Evolutionary conservation across 92 coral and sea anemone genomes (phyloP), one percentile per base, ranked within the genome.

Genomic region (Actinostola sp.): DNA sequence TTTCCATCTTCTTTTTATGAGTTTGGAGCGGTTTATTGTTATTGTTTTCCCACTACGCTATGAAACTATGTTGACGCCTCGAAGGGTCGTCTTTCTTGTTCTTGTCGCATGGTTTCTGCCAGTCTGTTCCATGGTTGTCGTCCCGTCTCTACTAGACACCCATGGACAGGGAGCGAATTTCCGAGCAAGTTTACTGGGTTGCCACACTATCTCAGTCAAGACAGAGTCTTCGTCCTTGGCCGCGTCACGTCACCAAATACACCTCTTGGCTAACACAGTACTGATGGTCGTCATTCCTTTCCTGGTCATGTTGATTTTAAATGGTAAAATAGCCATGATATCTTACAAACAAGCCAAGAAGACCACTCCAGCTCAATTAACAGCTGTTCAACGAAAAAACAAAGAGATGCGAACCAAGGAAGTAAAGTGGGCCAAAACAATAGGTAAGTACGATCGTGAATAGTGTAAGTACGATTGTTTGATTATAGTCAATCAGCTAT

Each of bases 391-490:
- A 3, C 16, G 51, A 16, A 54, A 43, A 27, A 53, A 43, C 38
- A 63, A 59, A 23, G 53, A 21, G 23, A 84, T 48, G 43, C 50
- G 46, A 9, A 31, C 10, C 16, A 77, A 55, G 54, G 89, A 77
- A 52, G 52, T 84, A 72, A 84, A 79, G 67, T 78, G 89, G 85
- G 89, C 79, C 9, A 84, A 79, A 52, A 84, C 89, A 38, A 65
- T 84, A 15, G 89, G 89, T 84, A 56, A 55, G 82, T 56, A 5
- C 1, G 15, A 28, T 9, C 17, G 19, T 38, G 6, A 39, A n/a
- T n/a, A n/a, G n/a, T n/a, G n/a, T n/a, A n/a, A n/a, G n/a, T n/a
- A n/a, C n/a, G n/a, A n/a, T n/a, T n/a, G n/a, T n/a, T n/a, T n/a
- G n/a, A n/a, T n/a, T n/a, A n/a, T n/a, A n/a, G n/a, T n/a, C n/a